Evolutionary conservation across 2,113 vertebrate genomes (phyloP), one percentile per base, ranked within the genome.

Genomic region (Seriola dumerili): DNA sequence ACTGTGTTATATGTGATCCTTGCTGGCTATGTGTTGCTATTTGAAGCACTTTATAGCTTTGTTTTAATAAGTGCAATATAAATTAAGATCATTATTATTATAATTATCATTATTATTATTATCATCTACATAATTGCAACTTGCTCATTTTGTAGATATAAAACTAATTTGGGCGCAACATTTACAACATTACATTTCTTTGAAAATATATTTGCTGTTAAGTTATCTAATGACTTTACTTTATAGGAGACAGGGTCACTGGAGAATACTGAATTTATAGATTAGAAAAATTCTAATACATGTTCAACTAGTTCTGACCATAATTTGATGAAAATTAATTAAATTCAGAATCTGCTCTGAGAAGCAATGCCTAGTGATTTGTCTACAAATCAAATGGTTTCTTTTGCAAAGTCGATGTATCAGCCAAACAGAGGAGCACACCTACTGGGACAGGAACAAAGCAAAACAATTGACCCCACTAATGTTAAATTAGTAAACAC

Each of bases 401-500:
- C 42, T 46, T 68, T 67, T 82, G 4, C 13, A 48, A 29, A 76
- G 58, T 44, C 46, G 50, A 63, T 65, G 4, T 10, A 66, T 81
- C 4, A 62, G 62, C 46, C 7, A 50, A 66, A 32, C 62, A 67
- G 44, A 81, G 40, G 72, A 77, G 65, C 55, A 72, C 58, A 58
- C 62, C 81, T 46, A 68, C 66, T 81, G 76, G 80, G 84, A 88
- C 0, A 1, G 12, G n/a, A 80, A 65, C 55, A 72, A 85, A 84
- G 80, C 2, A 0, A 73, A 89, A 72, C 69, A 40, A 85, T 78
- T 82, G 81, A 80, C 80, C 72, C 75, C 12, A 5, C 69, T 90
- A 82, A 92, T 84, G 83, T 75, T 88, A 73, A 88, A 84, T 91
- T 76, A 88, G 72, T 78, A 87, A 87, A 84, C 68, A 72, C 64